Base-by-base conservation (phyloP, 2,797 vertebrate genomes). In the Gymnopithys bicolor region DNA sequence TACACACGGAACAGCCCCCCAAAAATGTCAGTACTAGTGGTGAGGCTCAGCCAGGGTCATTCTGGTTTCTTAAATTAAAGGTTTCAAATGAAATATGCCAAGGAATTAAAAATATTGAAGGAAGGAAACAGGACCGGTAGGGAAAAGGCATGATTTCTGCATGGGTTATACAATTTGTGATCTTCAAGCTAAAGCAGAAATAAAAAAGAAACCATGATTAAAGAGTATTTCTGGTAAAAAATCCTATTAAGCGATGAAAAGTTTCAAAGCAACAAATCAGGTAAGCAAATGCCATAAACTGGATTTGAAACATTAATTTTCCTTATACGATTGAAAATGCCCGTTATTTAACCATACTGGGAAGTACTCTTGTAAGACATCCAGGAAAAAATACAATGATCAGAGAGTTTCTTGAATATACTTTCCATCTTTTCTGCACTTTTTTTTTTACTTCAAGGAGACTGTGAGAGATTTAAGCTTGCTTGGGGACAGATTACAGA, bases 401-500 rank as follows among this genome's bases (percentile, higher is more conserved):
- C 30, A 39, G 51, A 74, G 68, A 48, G 7, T 5, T 81, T 75
- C 91, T 55, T n/a, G 2, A 78, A 46, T 91, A 89, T 19, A 52
- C 46, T 78, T 82, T 53, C 27, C 18, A 45, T 39, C 52, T 11
- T 25, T 12, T 45, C n/a, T n/a, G 48, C 11, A 37, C 8, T 12
- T 71, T 33, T 45, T 64, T 70, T 58, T 46, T 33, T 2, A 28
- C 41, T 74, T 91, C 49, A 80, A 64, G 41, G 10, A 81, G 73
- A 86, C 3, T 73, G 41, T 80, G 91, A 93, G 70, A 90, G 90
- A 95, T 90, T 95, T 95, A 93, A 93, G 64, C 35, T 89, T 87
- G 92, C 86, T 95, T 95, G 74, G 92, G 96, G 92, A 96, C 84
- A 84, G 74, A 87, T 84, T 81, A 81, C 33, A 81, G 51, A 82